A percentile compares a stretch with the other conserved stretches of the same genome.
These are phyloP conservation scores for Orthosia gothica DNA, from an alignment of 2,888 invertebrate genomes.

Conservation along the genomic window DNA sequence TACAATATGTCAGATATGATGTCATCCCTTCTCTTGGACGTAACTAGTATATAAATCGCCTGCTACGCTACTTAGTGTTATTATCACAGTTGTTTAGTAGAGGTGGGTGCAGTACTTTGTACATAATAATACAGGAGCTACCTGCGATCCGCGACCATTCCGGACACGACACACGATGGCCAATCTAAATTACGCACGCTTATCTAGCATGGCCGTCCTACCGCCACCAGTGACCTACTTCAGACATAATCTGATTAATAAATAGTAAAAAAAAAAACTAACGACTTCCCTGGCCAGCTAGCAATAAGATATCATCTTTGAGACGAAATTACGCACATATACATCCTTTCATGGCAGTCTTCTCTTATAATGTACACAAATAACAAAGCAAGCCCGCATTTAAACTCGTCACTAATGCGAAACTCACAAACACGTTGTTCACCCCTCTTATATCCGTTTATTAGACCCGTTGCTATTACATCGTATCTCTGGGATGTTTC, in stretches of 20 bases:
- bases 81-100: slow-evolving; percentile 92
- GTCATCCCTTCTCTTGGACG: slow-evolving; percentile 92
- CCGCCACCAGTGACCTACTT: slow-evolving; percentile 73
- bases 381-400: slow-evolving; percentile 87
- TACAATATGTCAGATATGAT: slow-evolving; percentile 92
- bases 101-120: slow-evolving; percentile 92
- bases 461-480: slow-evolving; percentile 82
- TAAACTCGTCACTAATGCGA: slow-evolving; percentile 79
- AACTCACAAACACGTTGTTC: slow-evolving; percentile 87
- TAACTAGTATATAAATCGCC: slow-evolving; percentile 91
- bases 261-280: slow-evolving; percentile 75
- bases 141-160: slow-evolving; percentile 86
- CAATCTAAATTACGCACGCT: slow-evolving; percentile 82
- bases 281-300: slow-evolving; percentile 78
- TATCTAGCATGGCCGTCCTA: slow-evolving; percentile 79
- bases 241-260: slow-evolving; percentile 76
- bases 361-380: slow-evolving; percentile 90
- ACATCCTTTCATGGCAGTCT: slow-evolving; percentile 89
- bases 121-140: slow-evolving; percentile 90
- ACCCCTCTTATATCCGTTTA: slow-evolving; percentile 81
- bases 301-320: slow-evolving; percentile 85
- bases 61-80: slow-evolving; percentile 92
- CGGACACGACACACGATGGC: slow-evolving; percentile 81
- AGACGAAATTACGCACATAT: slow-evolving; percentile 87
- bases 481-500: slow-evolving; percentile 80